Base-by-base conservation (phyloP, 2,888 invertebrate species). In the Chromoteleia sp. region DNA sequence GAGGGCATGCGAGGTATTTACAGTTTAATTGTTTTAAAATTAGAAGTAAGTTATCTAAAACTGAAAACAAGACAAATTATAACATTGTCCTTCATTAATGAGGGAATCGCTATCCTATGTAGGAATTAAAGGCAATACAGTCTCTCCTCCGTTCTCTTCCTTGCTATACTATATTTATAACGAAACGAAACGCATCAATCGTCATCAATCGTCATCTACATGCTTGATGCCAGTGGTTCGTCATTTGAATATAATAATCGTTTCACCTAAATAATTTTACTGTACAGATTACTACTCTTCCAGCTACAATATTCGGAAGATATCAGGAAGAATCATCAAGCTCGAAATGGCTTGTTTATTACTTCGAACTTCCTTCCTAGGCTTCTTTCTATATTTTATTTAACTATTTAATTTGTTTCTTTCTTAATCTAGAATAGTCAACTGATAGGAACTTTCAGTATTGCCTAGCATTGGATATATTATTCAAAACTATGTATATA, bases 371-470 rank as follows among this genome's bases (percentile, higher is more conserved):
- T 59, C 67, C 50, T 58, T 54, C 52, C 71, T 68, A 61, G 61
- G 50, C 70, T 61, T 76, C 19, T 14, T 36, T 59, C 83, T 81
- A 82, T 77, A 77, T 82, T 82, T 83, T 61, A 67, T 81, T 65
- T 73, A 82, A 63, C 74, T 83, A 82, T 75, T 82, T 76, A 41
- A 67, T 79, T 80, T 76, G 65, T 84, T 82, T 86, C 76, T 84
- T 79, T 86, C 88, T 86, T 88, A 87, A 83, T 86, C 88, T 88
- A 89, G 87, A 89, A 89, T 91, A 90, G 88, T 90, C 87, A 90
- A 90, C 89, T 90, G 88, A 91, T 91, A 91, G 91, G 91, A 91
- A 91, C 91, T 91, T 91, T 91, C 90, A 91, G 89, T 91, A 91
- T 91, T 91, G 91, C 91, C 90, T 91, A 91, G 87, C 89, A 89